These are phyloP conservation scores for Ennomos fuscantarius DNA, from an alignment of 2,888 invertebrate species.

Conservation along the genomic window DNA sequence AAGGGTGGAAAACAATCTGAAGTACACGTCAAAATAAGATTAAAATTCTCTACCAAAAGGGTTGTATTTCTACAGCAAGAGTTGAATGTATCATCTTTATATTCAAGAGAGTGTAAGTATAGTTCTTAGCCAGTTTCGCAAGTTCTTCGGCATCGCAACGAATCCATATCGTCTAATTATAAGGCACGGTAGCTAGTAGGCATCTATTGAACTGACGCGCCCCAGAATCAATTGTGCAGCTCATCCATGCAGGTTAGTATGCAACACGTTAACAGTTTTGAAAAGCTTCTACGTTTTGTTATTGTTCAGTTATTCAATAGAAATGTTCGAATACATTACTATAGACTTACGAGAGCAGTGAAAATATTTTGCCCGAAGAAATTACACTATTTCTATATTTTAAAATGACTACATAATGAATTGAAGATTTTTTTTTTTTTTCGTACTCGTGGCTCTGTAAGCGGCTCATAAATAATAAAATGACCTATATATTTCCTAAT, in stretches of 20 bases:
- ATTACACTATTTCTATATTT: too few species aligned
- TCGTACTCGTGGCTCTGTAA: too few species aligned
- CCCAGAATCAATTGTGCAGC: conserved; percentile 50
- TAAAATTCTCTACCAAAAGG: neutral
- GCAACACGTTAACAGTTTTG: neutral
- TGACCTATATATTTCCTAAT: too few species aligned
- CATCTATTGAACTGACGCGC: conserved; percentile 43
- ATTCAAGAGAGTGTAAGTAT: conserved; percentile 48
- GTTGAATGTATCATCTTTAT: conserved; percentile 1
- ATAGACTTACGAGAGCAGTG: too few species aligned
- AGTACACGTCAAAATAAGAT: conserved; percentile 4
- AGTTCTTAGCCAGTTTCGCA: conserved; percentile 79
- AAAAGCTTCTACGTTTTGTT: too few species aligned
- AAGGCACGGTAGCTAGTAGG: conserved; percentile 65
- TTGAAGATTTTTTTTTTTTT: too few species aligned
- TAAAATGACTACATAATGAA: too few species aligned
- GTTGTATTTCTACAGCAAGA: neutral
- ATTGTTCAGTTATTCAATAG: too few species aligned
- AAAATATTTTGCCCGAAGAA: too few species aligned
- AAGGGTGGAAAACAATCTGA: neutral
- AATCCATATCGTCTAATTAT: conserved; percentile 83
- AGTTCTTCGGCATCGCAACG: conserved; percentile 78
- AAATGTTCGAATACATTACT: too few species aligned
- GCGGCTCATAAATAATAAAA: too few species aligned
- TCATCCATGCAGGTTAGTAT: conserved; percentile 18